phyloP scores from a whole-genome alignment of 2,113 vertebrate genomes.

The Budorcas taxicolor region DNA sequence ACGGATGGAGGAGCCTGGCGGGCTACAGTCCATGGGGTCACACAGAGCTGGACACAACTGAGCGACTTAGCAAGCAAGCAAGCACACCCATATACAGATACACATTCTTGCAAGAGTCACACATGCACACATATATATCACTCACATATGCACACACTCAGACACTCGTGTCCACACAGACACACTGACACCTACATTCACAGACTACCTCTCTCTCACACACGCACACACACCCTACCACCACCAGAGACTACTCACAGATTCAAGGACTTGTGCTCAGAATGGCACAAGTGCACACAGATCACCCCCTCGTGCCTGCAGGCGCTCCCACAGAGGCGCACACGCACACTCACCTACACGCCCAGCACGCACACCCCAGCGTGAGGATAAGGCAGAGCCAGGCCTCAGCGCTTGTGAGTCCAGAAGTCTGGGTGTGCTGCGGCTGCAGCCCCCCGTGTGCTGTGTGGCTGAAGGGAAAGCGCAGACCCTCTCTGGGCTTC shows the following conservation, averaged over 20 bases:
- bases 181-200: not conserved
- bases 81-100: not conserved
- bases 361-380: not conserved
- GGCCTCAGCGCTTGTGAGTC: fast-evolving
- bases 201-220: not conserved
- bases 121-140: not conserved
- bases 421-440: not conserved
- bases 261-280: not conserved
- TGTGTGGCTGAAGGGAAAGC: not conserved
- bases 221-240: not conserved
- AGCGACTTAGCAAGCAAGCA: not conserved
- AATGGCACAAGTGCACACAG: not conserved
- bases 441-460: fast-evolving
- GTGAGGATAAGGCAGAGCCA: not conserved
- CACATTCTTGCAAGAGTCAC: not conserved
- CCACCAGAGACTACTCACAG: not conserved
- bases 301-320: not conserved
- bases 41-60: not conserved
- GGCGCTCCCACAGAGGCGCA: too few relatives aligned
- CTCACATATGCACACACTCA: not conserved
- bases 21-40: not conserved
- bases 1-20: not conserved
- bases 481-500: not conserved
- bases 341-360: not conserved
- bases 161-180: not conserved